A percentile compares a stretch with the other conserved stretches of the same genome.
phyloP scores from a whole-genome alignment of 2,888 invertebrate species.

The Drosophila melanosoma region DNA sequence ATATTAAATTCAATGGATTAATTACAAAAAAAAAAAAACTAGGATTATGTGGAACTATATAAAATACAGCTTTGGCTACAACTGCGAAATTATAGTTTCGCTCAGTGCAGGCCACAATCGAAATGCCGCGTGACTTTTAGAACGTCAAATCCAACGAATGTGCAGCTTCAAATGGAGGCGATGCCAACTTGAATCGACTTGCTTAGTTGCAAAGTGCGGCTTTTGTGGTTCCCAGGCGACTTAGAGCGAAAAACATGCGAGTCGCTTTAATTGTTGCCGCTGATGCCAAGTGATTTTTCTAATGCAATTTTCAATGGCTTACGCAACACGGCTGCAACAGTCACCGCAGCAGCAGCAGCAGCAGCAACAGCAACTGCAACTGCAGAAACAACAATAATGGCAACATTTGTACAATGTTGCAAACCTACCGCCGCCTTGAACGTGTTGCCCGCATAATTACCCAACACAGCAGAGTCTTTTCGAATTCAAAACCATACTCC shows the following conservation, averaged over 20 bases:
- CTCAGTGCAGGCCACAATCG: conserved; percentile 42
- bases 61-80: conserved; percentile 27
- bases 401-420: conserved; percentile 65
- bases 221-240: conserved; percentile 76
- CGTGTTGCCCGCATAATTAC: conserved; percentile 76
- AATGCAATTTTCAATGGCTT: conserved; percentile 76
- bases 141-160: conserved; percentile 63
- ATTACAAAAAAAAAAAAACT: background rate
- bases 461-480: conserved; percentile 53
- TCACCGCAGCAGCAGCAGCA: conserved; percentile 38
- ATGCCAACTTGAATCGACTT: conserved; percentile 45
- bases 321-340: conserved; percentile 59
- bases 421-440: conserved; percentile 70
- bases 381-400: conserved; percentile 60
- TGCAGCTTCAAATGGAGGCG: conserved; percentile 55
- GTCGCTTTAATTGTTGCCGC: conserved; percentile 77
- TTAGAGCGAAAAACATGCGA: conserved; percentile 74
- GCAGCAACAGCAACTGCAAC: conserved; percentile 19
- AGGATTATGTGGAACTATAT: background rate
- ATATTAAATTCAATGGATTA: background rate
- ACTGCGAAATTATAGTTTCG: conserved; percentile 14
- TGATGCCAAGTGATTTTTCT: conserved; percentile 74
- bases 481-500: conserved; percentile 31
- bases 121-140: conserved; percentile 62
- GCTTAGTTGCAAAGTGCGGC: conserved; percentile 55